These are phyloP conservation scores for Sinotaia quadrata DNA, from an alignment of 2,888 invertebrate genomes.

Conservation along the genomic window DNA sequence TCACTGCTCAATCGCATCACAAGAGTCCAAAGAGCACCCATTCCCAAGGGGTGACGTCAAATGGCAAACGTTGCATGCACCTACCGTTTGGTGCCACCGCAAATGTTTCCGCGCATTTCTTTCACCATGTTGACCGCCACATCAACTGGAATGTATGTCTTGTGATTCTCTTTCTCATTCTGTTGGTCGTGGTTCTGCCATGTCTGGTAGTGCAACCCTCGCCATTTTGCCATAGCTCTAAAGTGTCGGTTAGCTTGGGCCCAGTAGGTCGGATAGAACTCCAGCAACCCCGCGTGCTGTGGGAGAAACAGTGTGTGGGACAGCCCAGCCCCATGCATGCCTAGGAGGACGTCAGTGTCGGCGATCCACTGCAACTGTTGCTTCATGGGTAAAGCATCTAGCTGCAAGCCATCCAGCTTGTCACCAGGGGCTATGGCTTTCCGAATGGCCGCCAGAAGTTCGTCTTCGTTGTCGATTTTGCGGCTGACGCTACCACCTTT, in stretches of 20 bases:
- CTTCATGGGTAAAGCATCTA: conserved; percentile 60
- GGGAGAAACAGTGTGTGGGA: conserved; percentile 68
- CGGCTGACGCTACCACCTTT: conserved; percentile 63
- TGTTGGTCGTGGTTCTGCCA: conserved; percentile 64
- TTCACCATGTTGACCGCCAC: conserved; percentile 32
- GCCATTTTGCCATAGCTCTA: conserved; percentile 65
- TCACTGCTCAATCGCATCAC: too few relatives aligned
- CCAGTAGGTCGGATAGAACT: conserved; percentile 63
- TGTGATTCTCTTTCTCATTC: conserved; percentile 47
- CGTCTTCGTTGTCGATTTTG: conserved; percentile 68
- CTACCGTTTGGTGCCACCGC: conserved; percentile 4
- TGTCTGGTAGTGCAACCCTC: conserved; percentile 58
- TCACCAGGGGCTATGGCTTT: conserved; percentile 38
- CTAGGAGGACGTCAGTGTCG: conserved; percentile 67
- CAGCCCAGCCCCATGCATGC: conserved; percentile 71
- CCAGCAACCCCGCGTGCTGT: conserved; percentile 61
- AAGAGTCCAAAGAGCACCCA: too few relatives aligned
- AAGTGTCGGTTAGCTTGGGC: conserved; percentile 60
- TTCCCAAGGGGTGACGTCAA: too few relatives aligned
- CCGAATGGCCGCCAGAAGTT: conserved; percentile 56
- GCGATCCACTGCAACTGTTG: conserved; percentile 60
- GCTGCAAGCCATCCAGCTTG: conserved; percentile 46
- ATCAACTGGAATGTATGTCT: conserved; percentile 54
- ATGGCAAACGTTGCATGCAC: too few relatives aligned
- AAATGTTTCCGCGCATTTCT: conserved; percentile 27